phyloP scores from a whole-genome alignment of 2,888 invertebrate genomes.

The Catocala fraxini region DNA sequence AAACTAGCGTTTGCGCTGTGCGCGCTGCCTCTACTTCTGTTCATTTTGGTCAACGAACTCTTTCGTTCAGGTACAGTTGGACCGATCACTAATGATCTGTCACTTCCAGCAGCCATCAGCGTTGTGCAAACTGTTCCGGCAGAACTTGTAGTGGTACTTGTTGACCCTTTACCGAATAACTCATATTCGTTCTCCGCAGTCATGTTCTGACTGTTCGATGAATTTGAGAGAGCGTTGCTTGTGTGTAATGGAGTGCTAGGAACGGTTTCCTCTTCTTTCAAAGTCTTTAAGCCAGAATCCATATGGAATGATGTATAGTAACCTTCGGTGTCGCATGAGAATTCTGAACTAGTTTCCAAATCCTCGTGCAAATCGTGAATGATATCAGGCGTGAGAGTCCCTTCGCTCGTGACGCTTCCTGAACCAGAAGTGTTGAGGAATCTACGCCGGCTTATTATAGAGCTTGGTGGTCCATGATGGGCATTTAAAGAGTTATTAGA shows the following conservation, averaged over 20 bases:
- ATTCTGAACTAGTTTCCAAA: conserved; percentile 95
- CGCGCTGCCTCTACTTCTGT: conserved; percentile 83
- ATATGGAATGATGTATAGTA: conserved; percentile 99
- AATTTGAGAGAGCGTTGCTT: conserved; percentile 90
- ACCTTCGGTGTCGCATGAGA: conserved; percentile 98
- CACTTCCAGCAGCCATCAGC: conserved; percentile 90
- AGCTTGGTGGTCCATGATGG: conserved; percentile 89
- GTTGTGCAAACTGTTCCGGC: conserved; percentile 96
- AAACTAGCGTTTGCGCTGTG: conserved; percentile 86
- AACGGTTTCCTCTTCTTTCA: conserved; percentile 90
- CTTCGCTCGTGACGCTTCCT: conserved; percentile 94
- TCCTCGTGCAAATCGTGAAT: conserved; percentile 94
- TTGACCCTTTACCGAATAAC: conserved; percentile 96
- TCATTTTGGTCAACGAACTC: conserved; percentile 90
- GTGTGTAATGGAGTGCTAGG: conserved; percentile 92
- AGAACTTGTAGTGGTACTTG: conserved; percentile 96
- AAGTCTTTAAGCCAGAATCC: conserved; percentile 96
- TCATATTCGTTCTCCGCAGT: conserved; percentile 96
- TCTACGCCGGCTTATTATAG: conserved; percentile 90
- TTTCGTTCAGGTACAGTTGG: conserved; percentile 95
- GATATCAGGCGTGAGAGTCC: conserved; percentile 94
- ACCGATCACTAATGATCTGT: conserved; percentile 88
- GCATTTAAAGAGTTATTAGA: conserved; percentile 91
- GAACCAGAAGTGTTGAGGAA: conserved; percentile 92
- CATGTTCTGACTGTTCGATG: conserved; percentile 90